Conservation (phyloP, 64 coral and sea anemone genomes). For the Porites australiensis region DNA sequence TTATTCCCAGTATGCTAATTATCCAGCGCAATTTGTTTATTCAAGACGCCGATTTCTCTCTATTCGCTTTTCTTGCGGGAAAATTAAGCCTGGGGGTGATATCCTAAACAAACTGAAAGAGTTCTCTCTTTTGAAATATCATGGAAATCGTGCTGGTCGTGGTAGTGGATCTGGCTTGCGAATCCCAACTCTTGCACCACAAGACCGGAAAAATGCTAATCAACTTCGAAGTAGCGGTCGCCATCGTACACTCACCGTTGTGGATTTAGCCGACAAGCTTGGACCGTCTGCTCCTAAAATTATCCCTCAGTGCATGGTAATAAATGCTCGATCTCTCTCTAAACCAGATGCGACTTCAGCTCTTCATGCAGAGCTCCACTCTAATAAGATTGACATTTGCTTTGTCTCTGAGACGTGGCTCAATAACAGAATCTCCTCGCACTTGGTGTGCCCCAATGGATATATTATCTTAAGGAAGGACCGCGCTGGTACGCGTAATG, state of each 20-base stretch:
- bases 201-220: slow-evolving; percentile 18
- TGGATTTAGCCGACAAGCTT: slow-evolving; percentile 18
- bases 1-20: slow-evolving; percentile 10
- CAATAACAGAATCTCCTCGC: no score
- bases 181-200: background rate
- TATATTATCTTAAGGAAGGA: no score
- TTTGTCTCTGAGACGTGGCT: no score
- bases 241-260: slow-evolving; percentile 12
- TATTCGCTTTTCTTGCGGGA: slow-evolving; percentile 5
- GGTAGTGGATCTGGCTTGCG: background rate
- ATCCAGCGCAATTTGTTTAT: slow-evolving; percentile 1
- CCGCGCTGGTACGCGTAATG: no score
- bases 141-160: background rate
- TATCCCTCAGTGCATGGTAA: slow-evolving; percentile 39
- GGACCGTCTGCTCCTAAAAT: slow-evolving; percentile 41
- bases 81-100: background rate
- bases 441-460: no score
- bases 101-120: background rate
- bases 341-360: slow-evolving; percentile 34
- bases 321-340: slow-evolving; percentile 51
- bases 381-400: no score
- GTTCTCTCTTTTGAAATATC: slow-evolving; percentile 7
- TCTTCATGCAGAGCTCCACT: no score
- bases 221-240: slow-evolving; percentile 9
- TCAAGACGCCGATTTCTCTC: background rate